Percentiles rank a stretch among this genome's conserved stretches.
Evolutionary conservation across 2,888 invertebrate genomes (phyloP).

Genomic region (Polydesmus complanatus): DNA sequence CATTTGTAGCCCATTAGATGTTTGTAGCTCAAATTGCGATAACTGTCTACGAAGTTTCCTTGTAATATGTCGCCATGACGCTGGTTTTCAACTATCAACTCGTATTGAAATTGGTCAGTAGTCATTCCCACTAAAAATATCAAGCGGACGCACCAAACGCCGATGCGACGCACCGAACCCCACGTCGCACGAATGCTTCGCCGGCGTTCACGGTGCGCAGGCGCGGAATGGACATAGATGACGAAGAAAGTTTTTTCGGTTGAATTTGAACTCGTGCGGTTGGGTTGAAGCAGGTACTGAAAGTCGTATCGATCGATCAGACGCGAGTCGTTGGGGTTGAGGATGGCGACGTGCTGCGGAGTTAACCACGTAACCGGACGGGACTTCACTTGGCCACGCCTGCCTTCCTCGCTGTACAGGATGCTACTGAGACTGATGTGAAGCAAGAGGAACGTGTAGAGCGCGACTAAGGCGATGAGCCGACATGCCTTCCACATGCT

Average conservation of each 20-base stretch:
- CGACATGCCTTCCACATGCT: too few species aligned
- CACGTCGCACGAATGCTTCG: conserved; percentile 14
- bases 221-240: conserved; percentile 54
- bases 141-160: conserved; percentile 37
- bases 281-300: conserved; percentile 5
- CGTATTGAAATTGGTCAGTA: conserved; percentile 26
- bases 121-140: conserved; percentile 53
- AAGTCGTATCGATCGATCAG: conserved; percentile 7
- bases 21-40: conserved; percentile 69
- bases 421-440: background rate
- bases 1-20: conserved; percentile 70
- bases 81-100: conserved; percentile 38
- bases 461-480: too few species aligned
- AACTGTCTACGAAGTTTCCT: conserved; percentile 60
- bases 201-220: conserved; percentile 39
- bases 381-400: background rate
- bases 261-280: background rate
- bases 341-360: background rate
- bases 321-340: background rate
- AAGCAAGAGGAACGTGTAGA: conserved; percentile 5
- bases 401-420: background rate
- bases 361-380: background rate
- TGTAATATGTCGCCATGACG: conserved; percentile 54
- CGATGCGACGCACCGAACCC: conserved; percentile 3
- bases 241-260: conserved; percentile 34